A percentile compares a stretch with the other conserved stretches of the same genome.
These are phyloP conservation scores for Malurus melanocephalus DNA, from an alignment of 2,113 vertebrate species.

Conservation along the genomic window DNA sequence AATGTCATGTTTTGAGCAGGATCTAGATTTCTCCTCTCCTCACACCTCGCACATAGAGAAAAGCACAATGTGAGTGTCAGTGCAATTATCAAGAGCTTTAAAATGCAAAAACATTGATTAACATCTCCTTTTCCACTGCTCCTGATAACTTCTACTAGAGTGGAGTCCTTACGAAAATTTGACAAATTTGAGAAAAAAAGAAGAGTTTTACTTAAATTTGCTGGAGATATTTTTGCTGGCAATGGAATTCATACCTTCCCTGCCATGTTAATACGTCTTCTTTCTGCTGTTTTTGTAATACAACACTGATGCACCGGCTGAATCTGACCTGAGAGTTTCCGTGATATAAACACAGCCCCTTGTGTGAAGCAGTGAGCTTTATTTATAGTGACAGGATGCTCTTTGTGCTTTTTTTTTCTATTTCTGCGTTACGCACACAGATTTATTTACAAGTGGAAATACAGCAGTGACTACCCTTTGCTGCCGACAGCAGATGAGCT, in stretches of 20 bases:
- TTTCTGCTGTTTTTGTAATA: not conserved
- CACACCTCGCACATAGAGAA: not conserved
- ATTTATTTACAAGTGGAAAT: constrained; percentile 60
- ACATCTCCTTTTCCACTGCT: not conserved
- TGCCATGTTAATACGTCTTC: not conserved
- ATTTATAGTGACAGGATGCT: constrained; percentile 68
- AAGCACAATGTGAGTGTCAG: not conserved
- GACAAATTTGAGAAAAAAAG: not conserved
- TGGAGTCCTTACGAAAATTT: not conserved
- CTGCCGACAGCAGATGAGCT: not conserved
- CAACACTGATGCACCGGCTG: not conserved
- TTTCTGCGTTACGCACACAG: constrained; percentile 48
- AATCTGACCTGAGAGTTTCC: constrained; percentile 42
- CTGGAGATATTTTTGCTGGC: not conserved
- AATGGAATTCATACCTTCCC: not conserved
- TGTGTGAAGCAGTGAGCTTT: constrained; percentile 61
- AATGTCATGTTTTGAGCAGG: not conserved
- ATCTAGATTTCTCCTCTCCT: not conserved
- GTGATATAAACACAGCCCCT: constrained; percentile 4
- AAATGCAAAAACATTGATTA: not conserved
- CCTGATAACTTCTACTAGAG: not conserved
- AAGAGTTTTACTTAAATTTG: not conserved
- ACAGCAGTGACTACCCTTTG: constrained; percentile 13
- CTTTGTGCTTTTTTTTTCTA: constrained; percentile 64
- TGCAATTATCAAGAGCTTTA: not conserved